Evolutionary conservation across 1,140 invertebrate species (phyloP).

Genomic region (Helicoverpa zea): DNA sequence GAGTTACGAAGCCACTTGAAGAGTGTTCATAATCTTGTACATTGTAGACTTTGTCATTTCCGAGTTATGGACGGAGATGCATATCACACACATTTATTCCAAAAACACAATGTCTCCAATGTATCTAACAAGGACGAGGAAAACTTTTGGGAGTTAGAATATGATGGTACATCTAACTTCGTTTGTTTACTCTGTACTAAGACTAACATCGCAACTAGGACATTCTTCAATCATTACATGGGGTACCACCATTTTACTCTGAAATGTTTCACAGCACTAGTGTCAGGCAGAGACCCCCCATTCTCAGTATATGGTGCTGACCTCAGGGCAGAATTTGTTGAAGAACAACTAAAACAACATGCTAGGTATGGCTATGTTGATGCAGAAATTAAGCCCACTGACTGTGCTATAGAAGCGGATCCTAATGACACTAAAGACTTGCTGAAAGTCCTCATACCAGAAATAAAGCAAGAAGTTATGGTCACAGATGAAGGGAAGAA

Average conservation of each 20-base stretch:
- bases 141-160: conserved; percentile 74
- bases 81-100: conserved; percentile 76
- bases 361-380: conserved; percentile 74
- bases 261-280: conserved; percentile 71
- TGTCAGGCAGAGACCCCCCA: conserved; percentile 70
- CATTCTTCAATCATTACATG: conserved; percentile 82
- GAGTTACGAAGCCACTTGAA: conserved; percentile 73
- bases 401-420: conserved; percentile 34
- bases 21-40: conserved; percentile 74
- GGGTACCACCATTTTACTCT: conserved; percentile 82
- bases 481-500: conserved; percentile 49
- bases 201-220: conserved; percentile 62
- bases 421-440: conserved; percentile 51
- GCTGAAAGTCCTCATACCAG: conserved; percentile 63
- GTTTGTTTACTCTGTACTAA: conserved; percentile 78
- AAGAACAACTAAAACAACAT: conserved; percentile 69
- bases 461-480: conserved; percentile 73
- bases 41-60: conserved; percentile 83
- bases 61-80: conserved; percentile 75
- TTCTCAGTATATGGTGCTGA: conserved; percentile 79
- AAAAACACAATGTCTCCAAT: conserved; percentile 81
- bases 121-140: conserved; percentile 69
- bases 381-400: conserved; percentile 58
- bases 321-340: conserved; percentile 74
- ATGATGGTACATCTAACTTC: conserved; percentile 69